Base-by-base conservation (phyloP, 2,113 vertebrate species). In the Alethe castanea region DNA sequence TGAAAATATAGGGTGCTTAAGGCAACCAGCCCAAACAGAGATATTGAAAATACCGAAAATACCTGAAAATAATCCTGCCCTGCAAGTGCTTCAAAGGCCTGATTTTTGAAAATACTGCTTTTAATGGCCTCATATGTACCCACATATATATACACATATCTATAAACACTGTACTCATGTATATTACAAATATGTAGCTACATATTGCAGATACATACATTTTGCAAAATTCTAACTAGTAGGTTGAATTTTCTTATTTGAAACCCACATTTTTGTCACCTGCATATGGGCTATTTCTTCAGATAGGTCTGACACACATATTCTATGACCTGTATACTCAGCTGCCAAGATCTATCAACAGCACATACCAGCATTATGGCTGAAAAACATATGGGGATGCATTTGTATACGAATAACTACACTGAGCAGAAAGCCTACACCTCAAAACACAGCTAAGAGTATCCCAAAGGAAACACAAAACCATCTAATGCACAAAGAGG, bases 401-500 rank as follows among this genome's bases (percentile, higher is more conserved):
- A 56, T 90, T 83, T 94, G 33, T 95, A 11, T 88, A 80, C 85
- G 77, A 85, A 83, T 91, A 96, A 62, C 84, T 90, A 14, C 38
- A 44, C 38, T 54, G 64, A 92, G 74, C 62, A 90, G 90, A 95
- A 96, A 97, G 91, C 35, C 92, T 94, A 91, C 57, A 86, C 90
- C 67, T 95, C 81, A 95, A 95, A 94, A 92, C 45, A 65, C 19
- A 48, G 70, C 45, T 73, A 62, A 70, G 81, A 91, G 89, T 38
- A 94, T 66, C 74, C 66, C 47, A 88, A 91, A 95, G 90, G 93
- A 95, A 96, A 96, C 67, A 93, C 79, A 95, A 95, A 96, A 88
- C 93, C 91, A 65, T 62, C 66, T 69, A 85, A 85, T 80, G 84
- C 69, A 82, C 87, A 85, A 95, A 94, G 47, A 91, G 74, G 93